phyloP scores from a whole-genome alignment of 2,113 vertebrate genomes.

The Hyla sarda region DNA sequence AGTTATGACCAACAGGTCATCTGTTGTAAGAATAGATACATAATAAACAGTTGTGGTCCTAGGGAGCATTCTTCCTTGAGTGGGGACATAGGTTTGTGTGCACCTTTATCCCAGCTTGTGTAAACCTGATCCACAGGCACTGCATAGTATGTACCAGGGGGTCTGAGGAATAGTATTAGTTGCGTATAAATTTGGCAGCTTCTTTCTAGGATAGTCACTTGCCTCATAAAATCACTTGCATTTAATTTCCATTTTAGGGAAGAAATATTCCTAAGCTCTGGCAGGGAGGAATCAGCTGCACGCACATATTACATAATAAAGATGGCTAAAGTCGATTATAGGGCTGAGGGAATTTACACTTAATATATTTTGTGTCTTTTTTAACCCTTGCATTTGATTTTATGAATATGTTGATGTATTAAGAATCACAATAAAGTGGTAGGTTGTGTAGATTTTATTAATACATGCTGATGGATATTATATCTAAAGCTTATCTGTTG shows the following conservation, averaged over 20 bases:
- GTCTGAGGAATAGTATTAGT: background rate
- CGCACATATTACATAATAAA: background rate
- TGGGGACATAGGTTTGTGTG: background rate
- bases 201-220: background rate
- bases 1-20: background rate
- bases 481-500: background rate
- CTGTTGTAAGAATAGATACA: background rate
- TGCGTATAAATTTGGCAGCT: background rate
- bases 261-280: background rate
- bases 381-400: background rate
- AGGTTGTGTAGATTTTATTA: background rate
- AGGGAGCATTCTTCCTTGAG: background rate
- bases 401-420: background rate
- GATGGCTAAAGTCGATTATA: background rate
- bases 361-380: background rate
- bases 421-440: too few species aligned
- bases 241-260: slow-evolving; percentile 28
- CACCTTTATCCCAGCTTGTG: background rate
- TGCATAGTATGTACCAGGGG: background rate
- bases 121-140: background rate
- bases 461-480: background rate
- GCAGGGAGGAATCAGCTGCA: background rate
- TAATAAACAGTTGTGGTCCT: background rate
- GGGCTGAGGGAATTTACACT: background rate
- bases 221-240: background rate